A percentile compares a stretch with the other conserved stretches of the same genome.
phyloP scores from a whole-genome alignment of 2,113 vertebrate genomes.

The human region GRCh38 chr22:29056501-29057000 shows the following conservation, averaged over 20 bases:
- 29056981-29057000: slow-evolving; percentile 82
- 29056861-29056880: neutral
- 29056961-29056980: slow-evolving; percentile 66
- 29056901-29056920: slow-evolving; percentile 46
- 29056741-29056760: slow-evolving; percentile 26
- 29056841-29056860: neutral
- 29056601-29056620: neutral
- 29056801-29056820: neutral
- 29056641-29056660: neutral
- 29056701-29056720: neutral
- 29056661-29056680: neutral
- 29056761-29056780: neutral
- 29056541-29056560: neutral
- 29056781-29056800: neutral
- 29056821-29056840: neutral
- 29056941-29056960: slow-evolving; percentile 62
- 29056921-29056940: slow-evolving; percentile 57
- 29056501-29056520: slow-evolving; percentile 22
- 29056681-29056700: neutral
- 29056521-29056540: neutral
- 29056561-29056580: neutral
- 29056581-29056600: neutral
- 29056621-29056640: neutral
- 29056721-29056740: slow-evolving; percentile 9
- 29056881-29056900: slow-evolving; percentile 1